A percentile compares a stretch with the other conserved stretches of the same genome.
phyloP scores from a whole-genome alignment of 2,797 vertebrate species.

The Dendrocincla tyrannina region DNA sequence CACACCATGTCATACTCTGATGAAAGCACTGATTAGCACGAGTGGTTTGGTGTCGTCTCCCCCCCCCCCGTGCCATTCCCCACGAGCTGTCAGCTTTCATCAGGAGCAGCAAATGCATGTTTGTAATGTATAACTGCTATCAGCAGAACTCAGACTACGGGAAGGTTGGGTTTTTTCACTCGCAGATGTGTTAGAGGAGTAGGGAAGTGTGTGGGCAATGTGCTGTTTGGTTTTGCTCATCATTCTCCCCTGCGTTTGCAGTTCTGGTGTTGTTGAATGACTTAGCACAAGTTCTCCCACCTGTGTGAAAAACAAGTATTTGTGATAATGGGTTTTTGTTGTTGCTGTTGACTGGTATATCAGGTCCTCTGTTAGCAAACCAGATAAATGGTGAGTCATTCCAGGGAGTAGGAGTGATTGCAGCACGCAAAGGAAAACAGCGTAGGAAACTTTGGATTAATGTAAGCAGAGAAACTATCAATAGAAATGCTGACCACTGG shows the following conservation, averaged over 20 bases:
- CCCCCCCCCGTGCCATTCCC: neutral
- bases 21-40: slow-evolving; percentile 14
- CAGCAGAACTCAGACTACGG: neutral
- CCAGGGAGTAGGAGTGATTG: slow-evolving; percentile 25
- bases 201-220: slow-evolving; percentile 31
- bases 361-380: slow-evolving; percentile 51
- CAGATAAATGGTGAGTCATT: slow-evolving; percentile 32
- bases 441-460: slow-evolving; percentile 5
- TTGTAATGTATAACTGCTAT: neutral
- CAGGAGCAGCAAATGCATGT: slow-evolving; percentile 3
- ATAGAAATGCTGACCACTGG: neutral
- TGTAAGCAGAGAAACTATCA: slow-evolving; percentile 9
- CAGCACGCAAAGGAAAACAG: neutral
- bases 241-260: slow-evolving; percentile 13
- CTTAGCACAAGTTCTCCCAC: slow-evolving; percentile 19
- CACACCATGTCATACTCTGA: neutral
- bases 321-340: slow-evolving; percentile 12
- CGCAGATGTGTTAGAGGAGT: neutral
- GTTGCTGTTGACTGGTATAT: slow-evolving; percentile 46
- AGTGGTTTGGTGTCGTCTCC: neutral
- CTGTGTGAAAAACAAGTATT: slow-evolving; percentile 36
- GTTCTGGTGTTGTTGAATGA: neutral
- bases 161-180: neutral
- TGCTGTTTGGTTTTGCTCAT: neutral
- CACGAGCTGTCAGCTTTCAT: slow-evolving; percentile 23